A percentile compares a stretch with the other conserved stretches of the same genome.
Evolutionary conservation across 2,797 vertebrate species (phyloP).

Genomic region (Anguilla pacifica): DNA sequence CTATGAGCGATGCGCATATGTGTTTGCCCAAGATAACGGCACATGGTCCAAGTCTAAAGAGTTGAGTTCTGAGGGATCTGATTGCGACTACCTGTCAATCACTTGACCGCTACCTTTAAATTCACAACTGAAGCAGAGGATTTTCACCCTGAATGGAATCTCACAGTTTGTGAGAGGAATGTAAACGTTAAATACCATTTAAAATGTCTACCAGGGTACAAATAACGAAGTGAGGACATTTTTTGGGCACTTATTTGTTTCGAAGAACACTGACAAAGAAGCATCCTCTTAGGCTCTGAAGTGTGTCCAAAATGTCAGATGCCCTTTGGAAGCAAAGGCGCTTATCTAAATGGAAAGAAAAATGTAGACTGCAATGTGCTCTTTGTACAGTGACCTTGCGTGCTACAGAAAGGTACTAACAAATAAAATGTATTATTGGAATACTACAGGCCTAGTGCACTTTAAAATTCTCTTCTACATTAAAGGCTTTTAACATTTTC

Average conservation of each 20-base stretch:
- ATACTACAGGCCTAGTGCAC: background rate
- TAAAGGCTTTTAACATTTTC: slow-evolving; percentile 1
- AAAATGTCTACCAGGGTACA: background rate
- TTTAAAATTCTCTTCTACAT: background rate
- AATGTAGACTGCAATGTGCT: background rate
- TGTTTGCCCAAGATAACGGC: background rate
- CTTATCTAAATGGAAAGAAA: background rate
- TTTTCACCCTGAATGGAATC: background rate
- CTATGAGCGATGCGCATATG: background rate
- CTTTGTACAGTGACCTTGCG: background rate
- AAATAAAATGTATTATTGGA: background rate
- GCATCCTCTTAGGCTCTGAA: background rate
- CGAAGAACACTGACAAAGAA: background rate
- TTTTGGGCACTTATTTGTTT: background rate
- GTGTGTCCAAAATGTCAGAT: background rate
- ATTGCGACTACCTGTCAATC: background rate
- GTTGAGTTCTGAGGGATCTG: background rate
- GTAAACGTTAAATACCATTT: background rate
- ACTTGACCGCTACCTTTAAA: background rate
- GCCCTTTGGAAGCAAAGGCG: background rate
- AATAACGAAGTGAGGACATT: background rate
- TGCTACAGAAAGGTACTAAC: background rate
- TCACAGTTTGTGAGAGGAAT: background rate
- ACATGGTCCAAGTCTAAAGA: background rate
- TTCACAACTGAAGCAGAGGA: background rate